phyloP scores from a whole-genome alignment of 2,888 invertebrate species.

The Drosophila heteroneura region DNA sequence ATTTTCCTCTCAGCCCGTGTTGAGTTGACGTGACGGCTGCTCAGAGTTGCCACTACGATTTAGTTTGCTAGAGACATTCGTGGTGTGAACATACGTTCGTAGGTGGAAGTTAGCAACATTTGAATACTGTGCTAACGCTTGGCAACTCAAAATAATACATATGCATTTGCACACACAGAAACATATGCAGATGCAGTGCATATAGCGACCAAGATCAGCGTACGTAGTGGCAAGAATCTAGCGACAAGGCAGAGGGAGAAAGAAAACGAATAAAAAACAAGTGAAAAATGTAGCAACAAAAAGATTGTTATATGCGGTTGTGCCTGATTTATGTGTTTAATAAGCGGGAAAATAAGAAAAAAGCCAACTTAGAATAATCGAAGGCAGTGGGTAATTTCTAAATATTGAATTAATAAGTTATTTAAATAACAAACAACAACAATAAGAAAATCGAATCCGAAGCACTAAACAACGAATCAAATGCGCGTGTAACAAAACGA shows the following conservation, averaged over 20 bases:
- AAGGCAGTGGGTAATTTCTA: slow-evolving; percentile 46
- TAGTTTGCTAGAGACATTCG: slow-evolving; percentile 61
- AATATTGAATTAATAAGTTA: slow-evolving; percentile 66
- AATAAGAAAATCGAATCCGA: slow-evolving; percentile 65
- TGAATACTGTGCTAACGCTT: slow-evolving; percentile 56
- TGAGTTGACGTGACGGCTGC: slow-evolving; percentile 10
- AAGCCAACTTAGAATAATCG: slow-evolving; percentile 18
- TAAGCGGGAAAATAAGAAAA: slow-evolving; percentile 21
- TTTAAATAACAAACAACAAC: slow-evolving; percentile 65
- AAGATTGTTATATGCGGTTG: slow-evolving; percentile 27
- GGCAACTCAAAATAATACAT: slow-evolving; percentile 55
- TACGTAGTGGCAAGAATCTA: slow-evolving; percentile 11
- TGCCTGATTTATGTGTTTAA: slow-evolving; percentile 35
- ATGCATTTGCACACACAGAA: slow-evolving; percentile 37
- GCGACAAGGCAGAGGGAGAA: slow-evolving; percentile 11
- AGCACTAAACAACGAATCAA: slow-evolving; percentile 34
- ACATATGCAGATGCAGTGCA: slow-evolving; percentile 53
- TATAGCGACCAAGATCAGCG: slow-evolving; percentile 27
- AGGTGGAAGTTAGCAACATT: slow-evolving; percentile 54
- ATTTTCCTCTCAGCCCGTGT: slow-evolving; percentile 25
- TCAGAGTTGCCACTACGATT: slow-evolving; percentile 52
- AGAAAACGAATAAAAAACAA: slow-evolving; percentile 16
- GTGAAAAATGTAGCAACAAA: slow-evolving; percentile 50
- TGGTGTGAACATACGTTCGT: slow-evolving; percentile 51
- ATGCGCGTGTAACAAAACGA: slow-evolving; percentile 66